Conservation (phyloP, 2,113 vertebrate species). For the Solea senegalensis region DNA sequence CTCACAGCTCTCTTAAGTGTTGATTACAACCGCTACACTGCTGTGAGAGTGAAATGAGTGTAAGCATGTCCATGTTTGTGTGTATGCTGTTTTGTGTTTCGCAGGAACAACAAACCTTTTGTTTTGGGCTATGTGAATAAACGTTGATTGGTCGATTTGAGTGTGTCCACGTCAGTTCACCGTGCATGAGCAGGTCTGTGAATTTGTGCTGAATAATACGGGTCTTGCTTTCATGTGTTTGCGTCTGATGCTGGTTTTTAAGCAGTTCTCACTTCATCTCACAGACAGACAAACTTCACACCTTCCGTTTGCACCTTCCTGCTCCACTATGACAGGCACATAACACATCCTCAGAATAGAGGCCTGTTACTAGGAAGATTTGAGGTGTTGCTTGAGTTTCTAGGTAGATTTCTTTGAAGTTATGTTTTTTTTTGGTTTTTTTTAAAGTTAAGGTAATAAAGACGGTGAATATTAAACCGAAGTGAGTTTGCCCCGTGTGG, state of each 20-base stretch:
- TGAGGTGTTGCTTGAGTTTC: slow-evolving; percentile 23
- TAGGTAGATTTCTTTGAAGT: slow-evolving; percentile 21
- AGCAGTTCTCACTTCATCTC: slow-evolving; percentile 57
- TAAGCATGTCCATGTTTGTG: slow-evolving; percentile 14
- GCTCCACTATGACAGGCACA: slow-evolving; percentile 16
- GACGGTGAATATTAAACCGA: too few species aligned
- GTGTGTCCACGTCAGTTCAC: neutral
- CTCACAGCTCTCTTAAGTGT: slow-evolving; percentile 69
- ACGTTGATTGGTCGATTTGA: slow-evolving; percentile 8
- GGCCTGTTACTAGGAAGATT: slow-evolving; percentile 71
- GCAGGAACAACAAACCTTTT: neutral
- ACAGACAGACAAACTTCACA: slow-evolving; percentile 63
- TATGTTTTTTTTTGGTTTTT: neutral
- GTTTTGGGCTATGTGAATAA: neutral
- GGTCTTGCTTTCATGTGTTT: neutral
- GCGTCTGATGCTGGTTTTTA: slow-evolving; percentile 55
- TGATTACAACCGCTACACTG: slow-evolving; percentile 72
- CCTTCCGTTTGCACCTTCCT: slow-evolving; percentile 21
- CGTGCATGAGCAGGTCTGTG: neutral
- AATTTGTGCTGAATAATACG: slow-evolving; percentile 16
- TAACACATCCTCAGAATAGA: slow-evolving; percentile 63
- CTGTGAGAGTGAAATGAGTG: slow-evolving; percentile 18
- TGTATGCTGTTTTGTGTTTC: neutral
- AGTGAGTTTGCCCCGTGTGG: too few species aligned
- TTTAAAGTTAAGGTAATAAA: neutral